Conservation (phyloP, 2,113 vertebrate species). For the Barnardius zonarius region DNA sequence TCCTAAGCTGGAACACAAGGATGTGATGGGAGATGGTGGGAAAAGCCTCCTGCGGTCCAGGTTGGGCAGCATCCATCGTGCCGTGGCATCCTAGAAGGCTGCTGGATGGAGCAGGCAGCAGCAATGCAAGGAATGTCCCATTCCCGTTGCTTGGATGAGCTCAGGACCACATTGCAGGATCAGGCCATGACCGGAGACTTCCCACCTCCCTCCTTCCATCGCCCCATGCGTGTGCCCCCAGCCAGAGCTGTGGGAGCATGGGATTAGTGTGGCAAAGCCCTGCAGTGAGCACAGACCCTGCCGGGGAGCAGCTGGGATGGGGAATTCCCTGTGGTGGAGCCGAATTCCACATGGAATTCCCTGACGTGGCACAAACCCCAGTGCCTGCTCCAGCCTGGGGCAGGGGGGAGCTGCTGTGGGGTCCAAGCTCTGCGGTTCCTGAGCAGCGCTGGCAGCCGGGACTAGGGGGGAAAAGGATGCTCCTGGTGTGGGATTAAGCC, state of each 20-base stretch:
- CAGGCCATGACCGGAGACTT: background rate
- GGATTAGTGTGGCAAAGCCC: background rate
- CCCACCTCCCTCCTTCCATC: rapidly evolving
- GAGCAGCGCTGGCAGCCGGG: rapidly evolving
- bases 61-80: background rate
- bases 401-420: too few relatives aligned
- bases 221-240: rapidly evolving
- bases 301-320: too few relatives aligned
- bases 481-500: background rate
- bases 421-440: background rate
- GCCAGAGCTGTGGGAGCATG: rapidly evolving
- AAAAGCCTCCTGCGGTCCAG: background rate
- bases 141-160: too few relatives aligned
- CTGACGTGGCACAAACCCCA: background rate
- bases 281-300: background rate
- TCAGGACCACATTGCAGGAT: rapidly evolving
- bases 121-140: background rate
- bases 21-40: background rate
- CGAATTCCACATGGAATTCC: background rate
- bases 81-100: background rate
- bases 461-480: rapidly evolving
- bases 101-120: background rate
- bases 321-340: background rate
- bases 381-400: background rate
- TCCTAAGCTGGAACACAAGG: background rate